Percentiles rank a stretch among this genome's conserved stretches.
phyloP scores from a whole-genome alignment of 1,140 invertebrate genomes.

The Drosophila kikkawai region DNA sequence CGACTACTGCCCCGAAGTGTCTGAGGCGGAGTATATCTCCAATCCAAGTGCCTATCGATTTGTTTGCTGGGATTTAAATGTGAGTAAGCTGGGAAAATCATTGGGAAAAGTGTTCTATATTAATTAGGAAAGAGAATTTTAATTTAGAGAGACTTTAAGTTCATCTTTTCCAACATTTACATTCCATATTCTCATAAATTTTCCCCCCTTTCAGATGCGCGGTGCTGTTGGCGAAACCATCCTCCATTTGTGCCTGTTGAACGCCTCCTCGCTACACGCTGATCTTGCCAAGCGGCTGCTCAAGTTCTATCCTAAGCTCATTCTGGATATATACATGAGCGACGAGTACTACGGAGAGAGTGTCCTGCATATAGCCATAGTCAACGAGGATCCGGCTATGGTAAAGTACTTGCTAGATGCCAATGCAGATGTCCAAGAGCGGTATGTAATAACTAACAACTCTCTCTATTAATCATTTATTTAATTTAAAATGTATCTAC shows the following conservation, averaged over 20 bases:
- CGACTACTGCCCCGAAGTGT: constrained; percentile 88
- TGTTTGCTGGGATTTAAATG: constrained; percentile 91
- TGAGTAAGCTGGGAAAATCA: not conserved
- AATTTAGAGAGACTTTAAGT: not conserved
- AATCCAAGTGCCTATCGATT: constrained; percentile 90
- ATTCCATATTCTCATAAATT: not conserved
- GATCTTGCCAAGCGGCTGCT: constrained; percentile 97
- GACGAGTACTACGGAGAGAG: constrained; percentile 99
- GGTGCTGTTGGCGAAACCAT: constrained; percentile 98
- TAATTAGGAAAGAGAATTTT: not conserved
- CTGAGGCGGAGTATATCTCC: constrained; percentile 86
- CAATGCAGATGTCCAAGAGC: constrained; percentile 95
- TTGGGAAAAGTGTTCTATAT: not conserved
- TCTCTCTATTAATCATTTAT: not conserved
- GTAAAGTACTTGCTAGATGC: constrained; percentile 97
- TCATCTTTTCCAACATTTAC: not conserved
- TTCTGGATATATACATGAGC: constrained; percentile 97
- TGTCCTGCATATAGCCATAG: constrained; percentile 98
- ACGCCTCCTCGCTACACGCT: constrained; percentile 95
- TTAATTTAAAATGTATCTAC: not conserved
- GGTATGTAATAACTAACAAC: constrained; percentile 78
- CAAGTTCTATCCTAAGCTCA: constrained; percentile 96
- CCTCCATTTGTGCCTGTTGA: constrained; percentile 96
- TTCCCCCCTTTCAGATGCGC: constrained; percentile 87
- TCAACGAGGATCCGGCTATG: constrained; percentile 99